A percentile compares a stretch with the other conserved stretches of the same genome.
Conservation (phyloP, 2,113 vertebrate species). For the Gallinago jamesoni region DNA sequence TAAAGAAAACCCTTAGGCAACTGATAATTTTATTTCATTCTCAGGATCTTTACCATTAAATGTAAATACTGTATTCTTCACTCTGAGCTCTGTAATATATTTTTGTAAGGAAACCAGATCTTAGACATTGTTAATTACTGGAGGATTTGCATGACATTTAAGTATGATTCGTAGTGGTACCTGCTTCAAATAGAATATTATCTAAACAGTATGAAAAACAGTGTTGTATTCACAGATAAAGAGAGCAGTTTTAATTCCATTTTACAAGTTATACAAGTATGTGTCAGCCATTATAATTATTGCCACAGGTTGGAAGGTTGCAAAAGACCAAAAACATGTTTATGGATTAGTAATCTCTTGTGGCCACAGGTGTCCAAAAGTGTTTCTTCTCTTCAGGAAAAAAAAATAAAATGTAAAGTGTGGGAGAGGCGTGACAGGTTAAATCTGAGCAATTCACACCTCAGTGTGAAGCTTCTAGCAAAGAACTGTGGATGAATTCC, state of each 20-base stretch:
- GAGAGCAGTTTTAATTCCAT: slow-evolving; percentile 56
- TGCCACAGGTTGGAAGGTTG: slow-evolving; percentile 49
- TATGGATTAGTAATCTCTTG: slow-evolving; percentile 68
- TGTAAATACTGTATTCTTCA: background rate
- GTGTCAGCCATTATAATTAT: slow-evolving; percentile 59
- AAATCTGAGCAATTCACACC: slow-evolving; percentile 30
- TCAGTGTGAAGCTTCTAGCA: slow-evolving; percentile 24
- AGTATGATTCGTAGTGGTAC: background rate
- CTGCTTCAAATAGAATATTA: slow-evolving; percentile 30
- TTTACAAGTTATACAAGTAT: slow-evolving; percentile 28
- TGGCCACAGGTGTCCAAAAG: slow-evolving; percentile 25
- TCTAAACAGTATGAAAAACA: slow-evolving; percentile 44
- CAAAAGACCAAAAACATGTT: slow-evolving; percentile 61
- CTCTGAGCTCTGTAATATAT: background rate
- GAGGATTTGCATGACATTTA: slow-evolving; percentile 49
- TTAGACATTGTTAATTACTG: slow-evolving; percentile 49
- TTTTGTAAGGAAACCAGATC: slow-evolving; percentile 7
- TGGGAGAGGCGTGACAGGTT: background rate
- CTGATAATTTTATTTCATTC: background rate
- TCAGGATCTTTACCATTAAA: background rate
- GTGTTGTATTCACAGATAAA: slow-evolving; percentile 55
- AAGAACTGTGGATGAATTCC: slow-evolving; percentile 1
- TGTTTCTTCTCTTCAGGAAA: slow-evolving; percentile 13
- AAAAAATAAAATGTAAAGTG: background rate
- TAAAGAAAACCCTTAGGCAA: background rate